Evolutionary conservation across 2,113 vertebrate genomes (phyloP).

Genomic region (Propithecus coquereli): DNA sequence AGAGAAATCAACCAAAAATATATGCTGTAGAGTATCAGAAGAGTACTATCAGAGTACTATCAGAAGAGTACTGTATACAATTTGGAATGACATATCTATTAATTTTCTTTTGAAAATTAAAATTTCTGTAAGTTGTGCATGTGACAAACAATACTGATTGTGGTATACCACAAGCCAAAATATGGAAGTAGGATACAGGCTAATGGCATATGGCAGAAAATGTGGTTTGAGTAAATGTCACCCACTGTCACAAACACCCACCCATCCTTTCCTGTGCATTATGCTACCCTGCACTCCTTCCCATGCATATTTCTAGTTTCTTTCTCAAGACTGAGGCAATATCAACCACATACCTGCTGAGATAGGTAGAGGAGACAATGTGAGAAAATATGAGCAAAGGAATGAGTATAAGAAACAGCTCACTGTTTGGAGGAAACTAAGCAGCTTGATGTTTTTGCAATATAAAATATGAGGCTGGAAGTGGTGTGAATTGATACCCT

Average conservation of each 20-base stretch:
- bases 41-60: neutral
- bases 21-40: neutral
- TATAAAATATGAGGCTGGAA: conserved; percentile 44
- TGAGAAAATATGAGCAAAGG: neutral
- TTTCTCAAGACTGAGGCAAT: neutral
- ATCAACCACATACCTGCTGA: neutral
- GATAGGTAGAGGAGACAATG: neutral
- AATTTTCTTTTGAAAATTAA: conserved; percentile 43
- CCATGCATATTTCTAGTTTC: neutral
- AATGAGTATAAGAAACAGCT: neutral
- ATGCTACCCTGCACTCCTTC: neutral
- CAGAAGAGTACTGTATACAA: neutral
- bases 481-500: conserved; percentile 15
- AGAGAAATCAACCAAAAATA: neutral
- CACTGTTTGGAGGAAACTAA: neutral
- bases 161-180: conserved; percentile 21
- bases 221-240: conserved; percentile 59
- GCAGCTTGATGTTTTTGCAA: conserved; percentile 44
- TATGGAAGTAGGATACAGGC: neutral
- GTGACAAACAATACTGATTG: conserved; percentile 21
- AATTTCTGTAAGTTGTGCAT: neutral
- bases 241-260: conserved; percentile 30
- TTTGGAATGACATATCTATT: neutral
- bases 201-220: conserved; percentile 27
- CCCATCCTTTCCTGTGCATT: conserved; percentile 9